Percentiles rank a stretch among this genome's conserved stretches.
phyloP scores from a whole-genome alignment of 1,140 invertebrate species.

The Ceratosolen fusciceps region DNA sequence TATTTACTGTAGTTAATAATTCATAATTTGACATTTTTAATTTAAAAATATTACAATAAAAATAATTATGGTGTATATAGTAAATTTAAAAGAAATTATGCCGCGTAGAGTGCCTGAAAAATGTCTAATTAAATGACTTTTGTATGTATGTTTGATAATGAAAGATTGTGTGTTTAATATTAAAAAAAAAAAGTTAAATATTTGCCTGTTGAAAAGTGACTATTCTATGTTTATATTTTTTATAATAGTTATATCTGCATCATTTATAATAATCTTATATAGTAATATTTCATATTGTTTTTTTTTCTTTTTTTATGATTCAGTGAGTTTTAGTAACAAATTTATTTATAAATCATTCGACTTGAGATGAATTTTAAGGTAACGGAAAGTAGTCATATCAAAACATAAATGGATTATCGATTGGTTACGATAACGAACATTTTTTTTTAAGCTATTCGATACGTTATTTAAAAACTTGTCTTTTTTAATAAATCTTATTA shows the following conservation, averaged over 20 bases:
- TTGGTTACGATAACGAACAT: not conserved
- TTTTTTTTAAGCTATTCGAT: not conserved
- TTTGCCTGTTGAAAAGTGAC: constrained; percentile 65
- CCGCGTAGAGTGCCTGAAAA: constrained; percentile 54
- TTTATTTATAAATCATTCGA: constrained; percentile 47
- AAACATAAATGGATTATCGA: constrained; percentile 10
- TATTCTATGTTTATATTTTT: constrained; percentile 67
- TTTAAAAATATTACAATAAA: constrained; percentile 34
- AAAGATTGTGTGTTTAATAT: constrained; percentile 52
- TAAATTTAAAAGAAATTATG: constrained; percentile 54
- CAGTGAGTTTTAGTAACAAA: constrained; percentile 43
- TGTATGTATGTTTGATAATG: constrained; percentile 39
- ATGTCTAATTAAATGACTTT: constrained; percentile 38
- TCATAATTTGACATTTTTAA: constrained; percentile 39
- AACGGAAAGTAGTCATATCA: constrained; percentile 35
- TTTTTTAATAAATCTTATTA: constrained; percentile 35
- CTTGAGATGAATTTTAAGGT: constrained; percentile 35
- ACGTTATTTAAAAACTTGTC: constrained; percentile 36
- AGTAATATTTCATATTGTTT: constrained; percentile 51
- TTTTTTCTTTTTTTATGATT: constrained; percentile 46
- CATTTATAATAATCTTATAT: constrained; percentile 57
- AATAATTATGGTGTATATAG: constrained; percentile 58
- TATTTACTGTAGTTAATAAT: constrained; percentile 57
- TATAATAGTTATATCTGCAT: constrained; percentile 63
- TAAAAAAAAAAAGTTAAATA: constrained; percentile 59